Evolutionary conservation across 2,888 invertebrate species (phyloP), one percentile per base, ranked within the genome.

Genomic region (Cosmorhoe ocellata): DNA sequence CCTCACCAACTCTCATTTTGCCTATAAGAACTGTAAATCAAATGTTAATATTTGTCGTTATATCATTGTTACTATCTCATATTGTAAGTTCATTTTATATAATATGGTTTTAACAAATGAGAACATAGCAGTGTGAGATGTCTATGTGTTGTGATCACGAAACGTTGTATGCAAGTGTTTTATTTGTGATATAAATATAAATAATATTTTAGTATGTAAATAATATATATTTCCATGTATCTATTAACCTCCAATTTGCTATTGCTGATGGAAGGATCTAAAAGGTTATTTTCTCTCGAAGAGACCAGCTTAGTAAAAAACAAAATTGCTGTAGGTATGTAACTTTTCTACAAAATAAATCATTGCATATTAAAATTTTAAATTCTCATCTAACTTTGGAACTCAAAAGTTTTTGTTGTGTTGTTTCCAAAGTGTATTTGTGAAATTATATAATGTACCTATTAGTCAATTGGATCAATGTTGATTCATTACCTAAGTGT

Each of bases 1-100:
- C 63, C 60, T 66, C 66, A 71, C 65, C 58, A 51, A 59, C 44
- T 42, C 39, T 52, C 51, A 54, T 66, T 64, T 56, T 57, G 39
- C 56, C 33, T 44, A 12, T 43, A 45, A 22, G 28, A 26, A 33
- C 12, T 31, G 13, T 47, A 22, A 37, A 47, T 48, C 13, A 45
- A 13, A 37, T 24, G 7, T 18, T 24, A 24, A 24, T 51, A 14
- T 41, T 46, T 54, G 39, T 44, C 33, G 49, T 3, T 55, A 44
- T 48, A 34, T 53, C 44, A 51, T 48, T 47, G 45, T 51, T 45
- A 46, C 5, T 50, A 33, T 42, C 12, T 41, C 18, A 46, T 48
- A 38, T 40, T 49, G 45, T 30, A 41, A 7, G 44, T 42, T 51
- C 41, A 41, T 30, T 55, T 50, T 34, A 28, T 30, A 32, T 41